These are phyloP conservation scores for Pangasianodon hypophthalmus DNA, from an alignment of 2,113 vertebrate genomes.

Conservation along the genomic window DNA sequence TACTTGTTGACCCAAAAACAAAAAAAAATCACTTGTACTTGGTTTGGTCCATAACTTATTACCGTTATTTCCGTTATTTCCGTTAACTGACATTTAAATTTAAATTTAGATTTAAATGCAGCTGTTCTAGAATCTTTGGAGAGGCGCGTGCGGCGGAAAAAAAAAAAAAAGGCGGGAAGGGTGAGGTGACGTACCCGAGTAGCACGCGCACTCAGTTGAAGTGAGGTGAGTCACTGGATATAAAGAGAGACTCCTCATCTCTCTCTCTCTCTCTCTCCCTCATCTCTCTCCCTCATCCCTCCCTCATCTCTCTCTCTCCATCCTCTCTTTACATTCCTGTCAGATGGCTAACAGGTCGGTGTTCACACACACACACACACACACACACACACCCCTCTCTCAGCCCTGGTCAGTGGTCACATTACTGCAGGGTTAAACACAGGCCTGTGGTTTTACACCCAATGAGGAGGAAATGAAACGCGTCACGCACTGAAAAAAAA, in stretches of 20 bases:
- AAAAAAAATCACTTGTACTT: too few relatives aligned
- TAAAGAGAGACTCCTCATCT: not conserved
- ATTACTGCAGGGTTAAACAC: too few relatives aligned
- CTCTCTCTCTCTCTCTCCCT: not conserved
- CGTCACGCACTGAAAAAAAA: too few relatives aligned
- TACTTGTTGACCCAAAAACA: not conserved
- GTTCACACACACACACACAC: too few relatives aligned
- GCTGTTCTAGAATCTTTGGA: not conserved
- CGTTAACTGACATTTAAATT: not conserved
- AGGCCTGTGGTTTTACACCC: too few relatives aligned
- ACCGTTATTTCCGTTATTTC: not conserved
- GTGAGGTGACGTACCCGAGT: not conserved
- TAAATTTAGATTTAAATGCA: not conserved
- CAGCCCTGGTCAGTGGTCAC: too few relatives aligned
- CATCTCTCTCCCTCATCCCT: too few relatives aligned
- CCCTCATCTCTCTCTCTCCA: not conserved
- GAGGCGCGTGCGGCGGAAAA: not conserved
- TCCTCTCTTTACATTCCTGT: not conserved
- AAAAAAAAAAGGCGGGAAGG: slow-evolving; percentile 6
- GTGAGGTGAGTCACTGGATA: not conserved
- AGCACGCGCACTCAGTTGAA: not conserved
- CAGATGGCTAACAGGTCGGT: too few relatives aligned
- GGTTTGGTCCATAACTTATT: too few relatives aligned
- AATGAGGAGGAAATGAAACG: too few relatives aligned
- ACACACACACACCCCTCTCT: too few relatives aligned